phyloP scores from a whole-genome alignment of 2,888 invertebrate genomes.

The Folsomia candida region DNA sequence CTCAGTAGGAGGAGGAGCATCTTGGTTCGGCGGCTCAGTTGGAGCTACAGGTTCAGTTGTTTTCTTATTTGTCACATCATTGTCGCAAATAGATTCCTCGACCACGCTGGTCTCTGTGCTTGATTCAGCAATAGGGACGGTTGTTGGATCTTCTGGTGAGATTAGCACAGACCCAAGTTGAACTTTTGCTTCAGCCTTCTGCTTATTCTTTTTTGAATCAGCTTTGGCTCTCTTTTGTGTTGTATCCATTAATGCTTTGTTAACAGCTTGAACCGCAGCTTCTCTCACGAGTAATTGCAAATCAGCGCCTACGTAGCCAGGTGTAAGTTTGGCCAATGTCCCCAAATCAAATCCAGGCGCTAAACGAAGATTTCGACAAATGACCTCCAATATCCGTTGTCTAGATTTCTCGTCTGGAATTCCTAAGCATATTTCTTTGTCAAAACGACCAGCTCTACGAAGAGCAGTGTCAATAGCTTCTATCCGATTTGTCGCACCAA shows the following conservation, averaged over 20 bases:
- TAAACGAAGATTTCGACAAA: conserved; percentile 70
- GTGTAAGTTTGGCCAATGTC: conserved; percentile 77
- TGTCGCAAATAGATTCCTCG: not conserved
- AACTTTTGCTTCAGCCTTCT: not conserved
- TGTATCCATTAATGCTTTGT: conserved; percentile 37
- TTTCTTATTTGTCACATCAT: not conserved
- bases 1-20: not conserved
- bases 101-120: not conserved
- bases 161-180: not conserved
- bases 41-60: not conserved
- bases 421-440: conserved; percentile 87
- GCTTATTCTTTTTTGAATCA: not conserved
- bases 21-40: not conserved
- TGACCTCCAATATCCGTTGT: conserved; percentile 70
- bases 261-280: conserved; percentile 77
- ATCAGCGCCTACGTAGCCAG: conserved; percentile 96
- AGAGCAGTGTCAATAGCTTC: conserved; percentile 90
- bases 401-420: conserved; percentile 86
- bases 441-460: conserved; percentile 86
- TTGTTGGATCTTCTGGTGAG: not conserved
- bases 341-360: conserved; percentile 69
- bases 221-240: no score
- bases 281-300: conserved; percentile 79
- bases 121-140: not conserved
- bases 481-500: conserved; percentile 94